Base-by-base conservation (phyloP, 2,113 vertebrate genomes). In the Pleuronectes platessa region DNA sequence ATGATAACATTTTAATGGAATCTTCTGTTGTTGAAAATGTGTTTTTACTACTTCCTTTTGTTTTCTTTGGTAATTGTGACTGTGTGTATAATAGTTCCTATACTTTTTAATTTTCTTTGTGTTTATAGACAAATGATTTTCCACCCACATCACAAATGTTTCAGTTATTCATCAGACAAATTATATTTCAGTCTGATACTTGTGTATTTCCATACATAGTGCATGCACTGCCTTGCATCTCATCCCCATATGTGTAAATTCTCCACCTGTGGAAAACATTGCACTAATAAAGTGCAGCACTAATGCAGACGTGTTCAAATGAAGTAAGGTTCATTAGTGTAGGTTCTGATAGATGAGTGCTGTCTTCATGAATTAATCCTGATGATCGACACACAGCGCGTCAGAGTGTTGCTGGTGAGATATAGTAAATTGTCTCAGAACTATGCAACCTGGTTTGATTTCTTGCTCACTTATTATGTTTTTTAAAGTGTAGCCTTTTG, bases 401-500 rank as follows among this genome's bases (percentile, higher is more conserved):
- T 54, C 31, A 35, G 35, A 24, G 55, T 56, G 23, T 5, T 14
- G 15, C 55, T 13, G 15, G 21, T 24, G 23, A 55, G 14, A 24
- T 56, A 13, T 5, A 13, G 23, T 24, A 56, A 56, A 56, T 26
- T 12, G 0, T 11, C 23, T 56, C 3, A 13, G 55, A 56, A 9
- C 23, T 56, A 9, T 56, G 21, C 9, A 56, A 6, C 21, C 11
- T 13, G 10, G 13, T 56, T 24, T 14, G 21, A 3, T 56, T 11
- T 75, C 64, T 75, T 56, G 51, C 69, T 83, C 42, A 55, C 62
- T 78, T 84, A 53, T 56, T 73, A 60, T 45, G 59, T 49, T 20
- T 58, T 66, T 23, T 66, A 9, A 76, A 68, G 51, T 67, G 65
- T 47, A 56, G 61, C 42, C 58, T 81, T 84, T 68, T 90, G 91